phyloP scores from a whole-genome alignment of 2,113 vertebrate genomes.

The Zosterops hypoxanthus region DNA sequence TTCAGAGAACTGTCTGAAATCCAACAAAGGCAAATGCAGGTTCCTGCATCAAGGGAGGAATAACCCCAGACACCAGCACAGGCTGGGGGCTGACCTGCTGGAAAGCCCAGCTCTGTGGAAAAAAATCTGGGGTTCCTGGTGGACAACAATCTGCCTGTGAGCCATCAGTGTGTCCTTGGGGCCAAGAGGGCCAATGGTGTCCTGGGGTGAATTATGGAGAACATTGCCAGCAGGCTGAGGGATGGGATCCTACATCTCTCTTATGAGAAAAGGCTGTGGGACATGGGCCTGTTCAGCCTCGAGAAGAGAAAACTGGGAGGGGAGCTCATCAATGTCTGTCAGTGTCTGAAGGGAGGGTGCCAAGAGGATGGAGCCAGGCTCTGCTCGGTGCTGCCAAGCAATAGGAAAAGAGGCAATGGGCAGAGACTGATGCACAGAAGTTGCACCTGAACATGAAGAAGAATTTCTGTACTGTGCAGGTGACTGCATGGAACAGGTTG shows the following conservation, averaged over 20 bases:
- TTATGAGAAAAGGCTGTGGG: background rate
- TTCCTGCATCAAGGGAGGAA: background rate
- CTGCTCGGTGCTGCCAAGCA: background rate
- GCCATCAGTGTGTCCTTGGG: background rate
- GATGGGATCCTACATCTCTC: background rate
- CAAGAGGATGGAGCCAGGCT: background rate
- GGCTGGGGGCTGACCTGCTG: background rate
- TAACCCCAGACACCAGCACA: background rate
- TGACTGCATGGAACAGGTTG: background rate
- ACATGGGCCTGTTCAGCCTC: rapidly evolving
- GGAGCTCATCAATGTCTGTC: background rate
- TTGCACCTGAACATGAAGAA: background rate
- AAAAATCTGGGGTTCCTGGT: background rate
- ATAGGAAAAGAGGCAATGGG: rapidly evolving
- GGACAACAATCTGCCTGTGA: rapidly evolving
- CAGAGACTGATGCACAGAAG: background rate
- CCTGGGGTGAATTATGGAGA: background rate
- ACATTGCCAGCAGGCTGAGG: background rate
- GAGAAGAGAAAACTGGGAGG: background rate
- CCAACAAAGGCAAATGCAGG: background rate
- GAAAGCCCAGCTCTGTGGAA: background rate
- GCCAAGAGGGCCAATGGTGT: background rate
- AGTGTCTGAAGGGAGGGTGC: background rate
- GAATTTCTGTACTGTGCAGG: background rate
- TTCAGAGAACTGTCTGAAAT: background rate